Percentiles rank a stretch among this genome's conserved stretches.
These are phyloP conservation scores for Drosophila greeni DNA, from an alignment of 2,888 invertebrate species.

Conservation along the genomic window DNA sequence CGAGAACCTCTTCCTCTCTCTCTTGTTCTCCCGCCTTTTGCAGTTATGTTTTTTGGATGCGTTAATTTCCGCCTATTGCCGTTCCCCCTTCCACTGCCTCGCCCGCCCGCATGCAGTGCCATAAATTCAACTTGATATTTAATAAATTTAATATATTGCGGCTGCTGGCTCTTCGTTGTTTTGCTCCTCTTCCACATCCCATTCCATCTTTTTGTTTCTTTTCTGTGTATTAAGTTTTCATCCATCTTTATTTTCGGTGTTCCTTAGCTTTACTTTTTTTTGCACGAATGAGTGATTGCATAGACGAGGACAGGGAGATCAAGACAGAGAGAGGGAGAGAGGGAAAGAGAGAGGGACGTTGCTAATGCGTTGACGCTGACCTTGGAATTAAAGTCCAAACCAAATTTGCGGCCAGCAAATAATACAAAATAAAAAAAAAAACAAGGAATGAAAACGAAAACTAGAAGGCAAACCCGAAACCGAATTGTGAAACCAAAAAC, in stretches of 20 bases:
- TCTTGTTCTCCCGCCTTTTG: slow-evolving; percentile 11
- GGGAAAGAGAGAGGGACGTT: slow-evolving; percentile 12
- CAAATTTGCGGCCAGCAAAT: slow-evolving; percentile 37
- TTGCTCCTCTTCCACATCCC: not conserved
- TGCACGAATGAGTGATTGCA: slow-evolving; percentile 51
- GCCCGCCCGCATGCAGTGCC: slow-evolving; percentile 3
- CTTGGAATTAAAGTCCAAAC: slow-evolving; percentile 59
- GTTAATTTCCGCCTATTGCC: slow-evolving; percentile 29
- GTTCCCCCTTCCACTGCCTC: not conserved
- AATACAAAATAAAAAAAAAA: not conserved
- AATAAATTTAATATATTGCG: slow-evolving; percentile 27
- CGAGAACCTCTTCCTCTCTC: slow-evolving; percentile 9
- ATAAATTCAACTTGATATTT: slow-evolving; percentile 12
- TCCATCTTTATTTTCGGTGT: slow-evolving; percentile 19
- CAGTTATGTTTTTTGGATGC: slow-evolving; percentile 16
- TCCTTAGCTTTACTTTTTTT: slow-evolving; percentile 1
- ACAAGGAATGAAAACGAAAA: not conserved
- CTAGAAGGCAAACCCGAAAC: slow-evolving; percentile 28
- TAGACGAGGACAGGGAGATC: slow-evolving; percentile 23
- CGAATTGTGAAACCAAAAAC: slow-evolving; percentile 47
- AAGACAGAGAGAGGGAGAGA: not conserved
- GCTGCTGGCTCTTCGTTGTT: not conserved
- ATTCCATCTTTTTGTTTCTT: slow-evolving; percentile 1
- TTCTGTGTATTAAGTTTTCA: slow-evolving; percentile 10
- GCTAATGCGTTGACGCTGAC: slow-evolving; percentile 59